Percentiles rank a stretch among this genome's conserved stretches.
phyloP scores from a whole-genome alignment of 2,113 vertebrate species.

The Motacilla alba region DNA sequence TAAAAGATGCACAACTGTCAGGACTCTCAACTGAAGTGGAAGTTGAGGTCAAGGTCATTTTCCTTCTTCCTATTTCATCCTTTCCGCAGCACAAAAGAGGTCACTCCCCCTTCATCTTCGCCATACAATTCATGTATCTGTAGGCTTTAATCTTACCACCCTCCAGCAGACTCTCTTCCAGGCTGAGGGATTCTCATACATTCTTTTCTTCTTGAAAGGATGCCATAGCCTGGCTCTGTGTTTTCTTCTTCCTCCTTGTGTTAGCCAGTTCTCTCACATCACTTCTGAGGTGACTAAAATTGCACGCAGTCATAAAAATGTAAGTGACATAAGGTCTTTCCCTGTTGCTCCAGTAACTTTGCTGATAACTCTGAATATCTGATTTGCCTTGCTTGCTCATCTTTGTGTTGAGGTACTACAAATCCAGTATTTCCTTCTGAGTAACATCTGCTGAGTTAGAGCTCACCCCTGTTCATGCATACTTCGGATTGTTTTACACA shows the following conservation, averaged over 20 bases:
- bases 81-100: not conserved
- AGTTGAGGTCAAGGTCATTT: not conserved
- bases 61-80: conserved; percentile 13
- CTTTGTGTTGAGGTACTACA: not conserved
- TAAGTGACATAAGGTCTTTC: not conserved
- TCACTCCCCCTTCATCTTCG: conserved; percentile 38
- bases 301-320: not conserved
- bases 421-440: not conserved
- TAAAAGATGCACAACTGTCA: not conserved
- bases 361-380: not conserved
- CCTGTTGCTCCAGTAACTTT: not conserved
- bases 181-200: not conserved
- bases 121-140: not conserved
- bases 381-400: not conserved
- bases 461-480: not conserved
- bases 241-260: not conserved
- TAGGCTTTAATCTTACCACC: conserved; percentile 34
- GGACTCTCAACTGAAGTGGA: not conserved
- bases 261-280: not conserved
- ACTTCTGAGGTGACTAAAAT: not conserved
- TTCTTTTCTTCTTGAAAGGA: conserved; percentile 36
- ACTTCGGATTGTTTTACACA: not conserved
- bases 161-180: not conserved
- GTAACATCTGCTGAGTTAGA: not conserved
- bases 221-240: not conserved